A percentile compares a stretch with the other conserved stretches of the same genome.
Conservation (phyloP, 2,888 invertebrate species). For the Eremobia ochroleuca region DNA sequence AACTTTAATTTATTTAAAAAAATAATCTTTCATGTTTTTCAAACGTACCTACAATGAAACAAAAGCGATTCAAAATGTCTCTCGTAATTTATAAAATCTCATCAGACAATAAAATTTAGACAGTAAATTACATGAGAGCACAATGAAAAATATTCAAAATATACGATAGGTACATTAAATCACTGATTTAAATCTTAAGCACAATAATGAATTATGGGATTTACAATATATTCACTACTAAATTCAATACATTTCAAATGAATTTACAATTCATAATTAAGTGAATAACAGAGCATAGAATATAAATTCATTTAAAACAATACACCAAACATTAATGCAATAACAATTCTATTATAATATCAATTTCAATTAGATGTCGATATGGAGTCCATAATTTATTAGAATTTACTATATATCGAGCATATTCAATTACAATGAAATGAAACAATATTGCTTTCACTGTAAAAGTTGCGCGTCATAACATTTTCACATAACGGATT, state of each 20-base stretch:
- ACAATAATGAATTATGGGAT: conserved; percentile 26
- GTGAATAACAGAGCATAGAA: conserved; percentile 11
- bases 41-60: background rate
- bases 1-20: background rate
- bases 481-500: conserved; percentile 1
- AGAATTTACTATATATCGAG: conserved; percentile 22
- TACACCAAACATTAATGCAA: conserved; percentile 30
- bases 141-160: conserved; percentile 30
- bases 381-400: conserved; percentile 35
- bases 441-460: background rate
- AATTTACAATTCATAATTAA: conserved; percentile 29
- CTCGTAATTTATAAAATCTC: background rate
- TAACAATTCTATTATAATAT: conserved; percentile 31
- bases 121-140: conserved; percentile 10
- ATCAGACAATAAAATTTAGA: background rate
- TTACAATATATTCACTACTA: background rate
- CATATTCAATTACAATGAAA: conserved; percentile 3
- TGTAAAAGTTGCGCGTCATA: background rate
- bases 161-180: conserved; percentile 21
- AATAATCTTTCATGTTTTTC: background rate
- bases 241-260: conserved; percentile 33
- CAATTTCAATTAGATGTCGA: conserved; percentile 26
- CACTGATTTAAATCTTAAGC: conserved; percentile 30
- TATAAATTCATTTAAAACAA: conserved; percentile 21
- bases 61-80: background rate